Base-by-base conservation (phyloP, 2,113 vertebrate genomes). In the Nanorana parkeri region DNA sequence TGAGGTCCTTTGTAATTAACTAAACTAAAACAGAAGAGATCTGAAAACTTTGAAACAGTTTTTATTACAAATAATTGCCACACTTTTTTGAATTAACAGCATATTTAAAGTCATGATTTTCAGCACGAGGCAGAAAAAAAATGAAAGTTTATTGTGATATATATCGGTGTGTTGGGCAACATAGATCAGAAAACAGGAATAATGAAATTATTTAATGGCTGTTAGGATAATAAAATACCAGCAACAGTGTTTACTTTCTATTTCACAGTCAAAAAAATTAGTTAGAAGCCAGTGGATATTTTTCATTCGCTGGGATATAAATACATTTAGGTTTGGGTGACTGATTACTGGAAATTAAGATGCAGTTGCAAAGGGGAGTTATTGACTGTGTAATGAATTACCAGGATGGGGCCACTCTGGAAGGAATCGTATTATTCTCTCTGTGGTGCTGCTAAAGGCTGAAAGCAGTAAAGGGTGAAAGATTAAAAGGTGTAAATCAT, bases 401-500 rank as follows among this genome's bases (percentile, higher is more conserved):
- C 4, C 68, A 54, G 47, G 16, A 68, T 69, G 13, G 16, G 20
- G 54, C 17, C 55, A 56, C 7, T 73, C 69, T 52, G 3, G 71
- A 60, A 29, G 71, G 54, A 74, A 60, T 60, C 32, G 54, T 3
- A 74, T 58, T 36, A 74, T 74, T 74, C 54, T 29, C 54, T n/a
- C 28, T 60, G 28, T 29, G 54, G 55, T 29, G 28, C 71, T 36
- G 54, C 54, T 36, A 21, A n/a, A 21, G 28, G 32, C 54, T 21
- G 41, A 60, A 29, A 60, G 26, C 55, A 23, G 24, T 28, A 32
- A 74, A 60, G 56, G 28, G 58, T 13, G 26, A 36, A 16, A 28
- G n/a, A 74, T 58, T 74, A 36, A 32, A 74, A 74, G 8, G 71
- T 60, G 28, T 36, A 60, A 74, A 74, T 74, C 28, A 74, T 4